Conservation (phyloP, 2,797 vertebrate species). For the Myotis planiceps region DNA sequence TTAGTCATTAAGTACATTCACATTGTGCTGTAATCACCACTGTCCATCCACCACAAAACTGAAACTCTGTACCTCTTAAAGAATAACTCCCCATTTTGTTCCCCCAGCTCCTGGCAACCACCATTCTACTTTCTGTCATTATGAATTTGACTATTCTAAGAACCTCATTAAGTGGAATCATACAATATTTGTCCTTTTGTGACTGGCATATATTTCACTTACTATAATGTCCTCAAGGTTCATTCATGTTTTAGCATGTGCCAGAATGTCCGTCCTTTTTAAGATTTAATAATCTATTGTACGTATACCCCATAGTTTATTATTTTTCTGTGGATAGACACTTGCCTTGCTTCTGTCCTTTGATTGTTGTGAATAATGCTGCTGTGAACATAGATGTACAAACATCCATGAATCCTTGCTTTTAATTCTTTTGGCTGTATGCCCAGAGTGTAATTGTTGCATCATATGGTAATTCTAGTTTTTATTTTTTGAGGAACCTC, state of each 20-base stretch:
- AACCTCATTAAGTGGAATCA: neutral
- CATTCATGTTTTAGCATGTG: neutral
- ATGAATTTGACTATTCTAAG: neutral
- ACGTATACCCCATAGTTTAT: neutral
- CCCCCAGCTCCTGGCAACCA: neutral
- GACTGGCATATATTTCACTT: conserved; percentile 4
- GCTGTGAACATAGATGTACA: neutral
- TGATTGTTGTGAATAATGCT: neutral
- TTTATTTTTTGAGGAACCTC: neutral
- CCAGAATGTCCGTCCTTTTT: neutral
- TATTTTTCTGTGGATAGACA: neutral
- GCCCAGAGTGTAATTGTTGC: neutral
- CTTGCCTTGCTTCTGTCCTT: neutral
- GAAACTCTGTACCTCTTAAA: neutral
- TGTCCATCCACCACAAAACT: neutral
- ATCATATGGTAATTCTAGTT: neutral
- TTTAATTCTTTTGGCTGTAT: neutral
- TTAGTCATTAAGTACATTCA: neutral
- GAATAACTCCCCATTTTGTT: neutral
- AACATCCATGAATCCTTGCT: neutral
- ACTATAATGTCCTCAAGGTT: neutral
- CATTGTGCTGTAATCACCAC: neutral
- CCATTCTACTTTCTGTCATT: neutral
- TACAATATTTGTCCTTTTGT: neutral
- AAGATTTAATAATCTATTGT: neutral